Base-by-base conservation (phyloP, 1,140 invertebrate genomes). In the Phthorimaea operculella region DNA sequence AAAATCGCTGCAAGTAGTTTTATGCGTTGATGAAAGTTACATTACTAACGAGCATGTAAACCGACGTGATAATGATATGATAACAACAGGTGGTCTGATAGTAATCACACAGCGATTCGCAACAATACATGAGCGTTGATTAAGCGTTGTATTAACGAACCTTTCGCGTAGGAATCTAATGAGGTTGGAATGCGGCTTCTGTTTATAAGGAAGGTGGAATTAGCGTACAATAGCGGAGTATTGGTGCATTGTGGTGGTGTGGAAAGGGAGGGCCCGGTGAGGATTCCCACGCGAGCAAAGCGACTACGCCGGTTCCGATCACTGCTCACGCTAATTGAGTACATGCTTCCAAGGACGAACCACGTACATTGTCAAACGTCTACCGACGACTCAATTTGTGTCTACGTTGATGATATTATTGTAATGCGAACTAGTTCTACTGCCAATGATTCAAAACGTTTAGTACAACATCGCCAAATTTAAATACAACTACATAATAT, bases 251-350 rank as follows among this genome's bases (percentile, higher is more conserved):
- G 33, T 56, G 47, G 39, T 61, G 53, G 58, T 59, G 59, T 54
- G 55, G 64, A 65, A 66, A 56, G 54, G 63, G 64, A 67, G 66
- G 66, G 64, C 59, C 62, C 57, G 62, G 55, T 55, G 56, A 66
- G 68, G 57, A 70, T 81, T 81, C 78, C 78, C 78, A 81, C 78
- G 78, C 70, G 64, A 55, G 55, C 54, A 49, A 67, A 64, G 63
- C 69, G 73, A 70, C 72, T 71, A 71, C 68, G 66, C 52, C 67
- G 68, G 78, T 79, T 79, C 76, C 74, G 68, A 78, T 72, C 75
- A 63, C 68, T 67, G 75, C 63, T 60, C 66, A 62, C 66, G 65
- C 72, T 79, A 81, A 81, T 81, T 79, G 74, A 72, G 60, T 58
- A 60, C 65, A 70, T 67, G 63, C 52, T 63, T 63, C 52, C 55